Evolutionary conservation across 2,113 vertebrate species (phyloP).

Genomic region (Arothron firmamentum): DNA sequence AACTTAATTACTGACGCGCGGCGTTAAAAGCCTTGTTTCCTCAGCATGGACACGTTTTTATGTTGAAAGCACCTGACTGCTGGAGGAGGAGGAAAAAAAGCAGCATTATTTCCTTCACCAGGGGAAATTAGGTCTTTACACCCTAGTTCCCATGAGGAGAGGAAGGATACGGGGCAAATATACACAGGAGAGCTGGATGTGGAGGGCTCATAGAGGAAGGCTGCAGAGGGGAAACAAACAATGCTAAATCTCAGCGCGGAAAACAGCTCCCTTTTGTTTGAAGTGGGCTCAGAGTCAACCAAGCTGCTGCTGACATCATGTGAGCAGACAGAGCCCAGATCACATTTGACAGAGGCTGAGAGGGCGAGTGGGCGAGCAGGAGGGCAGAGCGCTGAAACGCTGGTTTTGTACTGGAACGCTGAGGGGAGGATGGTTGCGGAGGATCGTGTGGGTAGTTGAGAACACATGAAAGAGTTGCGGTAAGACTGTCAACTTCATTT

Average conservation of each 20-base stretch:
- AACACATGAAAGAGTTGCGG: conserved; percentile 27
- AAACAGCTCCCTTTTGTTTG: conserved; percentile 57
- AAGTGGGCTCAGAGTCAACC: conserved; percentile 40
- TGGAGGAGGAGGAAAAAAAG: conserved; percentile 8
- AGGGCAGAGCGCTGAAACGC: conserved; percentile 26
- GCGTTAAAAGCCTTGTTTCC: not conserved
- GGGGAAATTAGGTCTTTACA: conserved; percentile 50
- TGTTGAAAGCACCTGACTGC: conserved; percentile 9
- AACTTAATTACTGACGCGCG: not conserved
- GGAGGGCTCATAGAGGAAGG: conserved; percentile 28
- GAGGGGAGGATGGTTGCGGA: conserved; percentile 10
- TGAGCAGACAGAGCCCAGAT: conserved; percentile 47
- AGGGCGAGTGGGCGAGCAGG: conserved; percentile 1
- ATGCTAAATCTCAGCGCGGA: conserved; percentile 42
- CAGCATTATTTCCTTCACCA: conserved; percentile 17
- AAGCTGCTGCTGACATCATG: conserved; percentile 60
- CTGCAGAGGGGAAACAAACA: conserved; percentile 47
- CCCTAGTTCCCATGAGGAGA: conserved; percentile 30
- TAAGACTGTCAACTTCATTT: conserved; percentile 17
- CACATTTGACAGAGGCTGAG: conserved; percentile 26
- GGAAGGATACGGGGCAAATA: conserved; percentile 53
- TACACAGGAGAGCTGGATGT: conserved; percentile 22
- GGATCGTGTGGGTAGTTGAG: not conserved
- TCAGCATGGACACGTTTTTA: conserved; percentile 14
- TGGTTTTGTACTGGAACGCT: not conserved